Evolutionary conservation across 2,113 vertebrate species (phyloP).

Genomic region (Struthidea cinerea): DNA sequence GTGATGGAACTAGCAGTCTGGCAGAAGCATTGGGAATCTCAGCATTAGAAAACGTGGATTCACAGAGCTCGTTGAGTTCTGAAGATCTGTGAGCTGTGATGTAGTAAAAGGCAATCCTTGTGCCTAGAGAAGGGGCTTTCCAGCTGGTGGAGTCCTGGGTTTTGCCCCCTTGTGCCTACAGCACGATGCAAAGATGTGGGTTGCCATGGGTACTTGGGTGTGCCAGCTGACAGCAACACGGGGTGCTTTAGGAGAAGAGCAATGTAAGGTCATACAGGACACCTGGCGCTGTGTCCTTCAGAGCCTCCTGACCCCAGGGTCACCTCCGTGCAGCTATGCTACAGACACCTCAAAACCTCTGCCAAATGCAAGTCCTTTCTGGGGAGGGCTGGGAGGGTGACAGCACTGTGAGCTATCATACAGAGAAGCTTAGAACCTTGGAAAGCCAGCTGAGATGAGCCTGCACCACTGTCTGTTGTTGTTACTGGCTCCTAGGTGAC

Average conservation of each 20-base stretch:
- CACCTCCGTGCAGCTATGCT: neutral
- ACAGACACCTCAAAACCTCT: neutral
- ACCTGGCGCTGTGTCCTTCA: neutral
- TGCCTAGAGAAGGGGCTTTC: neutral
- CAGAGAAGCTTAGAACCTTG: neutral
- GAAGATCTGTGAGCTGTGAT: neutral
- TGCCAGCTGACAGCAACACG: neutral
- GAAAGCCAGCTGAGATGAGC: neutral
- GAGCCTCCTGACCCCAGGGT: neutral
- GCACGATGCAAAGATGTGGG: neutral
- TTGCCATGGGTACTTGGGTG: neutral
- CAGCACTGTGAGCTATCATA: neutral
- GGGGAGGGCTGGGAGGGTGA: neutral
- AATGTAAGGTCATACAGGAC: neutral
- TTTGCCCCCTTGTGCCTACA: neutral
- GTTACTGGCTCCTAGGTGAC: neutral
- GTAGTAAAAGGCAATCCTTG: neutral
- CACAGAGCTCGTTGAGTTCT: neutral
- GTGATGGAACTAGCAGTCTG: constrained; percentile 19
- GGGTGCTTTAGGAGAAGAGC: neutral
- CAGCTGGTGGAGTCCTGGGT: neutral
- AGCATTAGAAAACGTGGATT: neutral
- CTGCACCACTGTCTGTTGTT: neutral
- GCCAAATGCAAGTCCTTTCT: neutral
- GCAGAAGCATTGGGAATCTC: neutral